phyloP scores from a whole-genome alignment of 2,113 vertebrate genomes.

The Machaerirhynchus nigripectus region DNA sequence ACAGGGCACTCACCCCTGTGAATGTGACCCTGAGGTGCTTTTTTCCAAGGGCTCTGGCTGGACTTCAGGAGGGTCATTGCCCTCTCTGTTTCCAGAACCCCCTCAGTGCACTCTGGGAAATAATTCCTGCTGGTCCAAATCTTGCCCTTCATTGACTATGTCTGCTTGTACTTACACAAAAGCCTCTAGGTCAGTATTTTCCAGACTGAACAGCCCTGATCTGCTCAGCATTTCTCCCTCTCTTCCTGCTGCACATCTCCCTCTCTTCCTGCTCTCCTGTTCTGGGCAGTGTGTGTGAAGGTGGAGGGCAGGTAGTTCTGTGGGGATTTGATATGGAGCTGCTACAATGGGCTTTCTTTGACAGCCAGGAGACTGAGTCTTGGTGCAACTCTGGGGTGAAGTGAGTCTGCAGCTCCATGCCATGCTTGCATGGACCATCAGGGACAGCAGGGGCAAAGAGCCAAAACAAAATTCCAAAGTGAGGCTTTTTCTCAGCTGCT shows the following conservation, averaged over 20 bases:
- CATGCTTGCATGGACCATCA: rapidly evolving
- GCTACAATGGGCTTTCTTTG: background rate
- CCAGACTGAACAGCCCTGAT: background rate
- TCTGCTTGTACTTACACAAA: background rate
- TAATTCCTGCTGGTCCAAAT: background rate
- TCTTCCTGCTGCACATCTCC: background rate
- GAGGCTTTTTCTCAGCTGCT: background rate
- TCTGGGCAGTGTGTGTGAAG: background rate
- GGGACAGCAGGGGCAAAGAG: background rate
- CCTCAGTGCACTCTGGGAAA: background rate
- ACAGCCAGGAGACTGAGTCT: background rate
- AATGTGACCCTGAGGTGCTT: background rate
- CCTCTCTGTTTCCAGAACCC: background rate
- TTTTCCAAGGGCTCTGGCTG: background rate
- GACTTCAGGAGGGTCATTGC: background rate
- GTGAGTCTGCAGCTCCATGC: background rate
- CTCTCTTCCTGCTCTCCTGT: background rate
- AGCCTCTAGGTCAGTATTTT: background rate
- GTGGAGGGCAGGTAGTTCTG: background rate
- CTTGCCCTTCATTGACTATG: background rate
- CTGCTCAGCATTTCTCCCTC: background rate
- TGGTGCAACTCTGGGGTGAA: background rate
- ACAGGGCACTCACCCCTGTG: background rate
- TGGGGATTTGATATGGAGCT: background rate
- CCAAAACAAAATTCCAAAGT: background rate